Conservation (phyloP, 1,140 invertebrate species). For the Caerostris extrusa region DNA sequence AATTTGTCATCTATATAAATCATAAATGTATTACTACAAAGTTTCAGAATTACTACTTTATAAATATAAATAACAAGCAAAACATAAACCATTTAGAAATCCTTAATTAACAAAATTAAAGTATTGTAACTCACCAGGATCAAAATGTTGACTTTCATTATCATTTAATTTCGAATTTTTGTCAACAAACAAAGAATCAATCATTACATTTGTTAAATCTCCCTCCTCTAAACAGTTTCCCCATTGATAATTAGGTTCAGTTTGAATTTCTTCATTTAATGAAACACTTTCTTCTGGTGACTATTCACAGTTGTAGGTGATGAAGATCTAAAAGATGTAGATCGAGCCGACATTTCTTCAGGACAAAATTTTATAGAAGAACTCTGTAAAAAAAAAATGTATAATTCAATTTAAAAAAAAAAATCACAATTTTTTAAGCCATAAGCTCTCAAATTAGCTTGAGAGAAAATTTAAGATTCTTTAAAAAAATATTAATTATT, state of each 20-base stretch:
- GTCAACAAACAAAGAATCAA: background rate
- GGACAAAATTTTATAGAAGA: constrained; percentile 34
- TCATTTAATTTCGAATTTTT: background rate
- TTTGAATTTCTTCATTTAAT: background rate
- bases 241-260: background rate
- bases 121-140: background rate
- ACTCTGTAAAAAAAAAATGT: constrained; percentile 1
- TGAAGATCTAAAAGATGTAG: constrained; percentile 52
- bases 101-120: too few species aligned
- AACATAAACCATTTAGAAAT: background rate
- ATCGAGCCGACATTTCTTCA: constrained; percentile 61
- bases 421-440: background rate
- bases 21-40: background rate
- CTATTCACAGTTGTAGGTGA: background rate
- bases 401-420: background rate
- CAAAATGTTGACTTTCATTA: constrained; percentile 7
- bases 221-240: background rate
- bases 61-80: background rate
- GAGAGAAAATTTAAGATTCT: background rate
- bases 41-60: background rate
- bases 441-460: background rate
- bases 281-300: background rate
- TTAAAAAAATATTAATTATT: too few species aligned
- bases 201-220: background rate
- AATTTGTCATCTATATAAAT: too few species aligned